phyloP scores from a whole-genome alignment of 2,797 vertebrate species.

The Trichosurus vulpecula region DNA sequence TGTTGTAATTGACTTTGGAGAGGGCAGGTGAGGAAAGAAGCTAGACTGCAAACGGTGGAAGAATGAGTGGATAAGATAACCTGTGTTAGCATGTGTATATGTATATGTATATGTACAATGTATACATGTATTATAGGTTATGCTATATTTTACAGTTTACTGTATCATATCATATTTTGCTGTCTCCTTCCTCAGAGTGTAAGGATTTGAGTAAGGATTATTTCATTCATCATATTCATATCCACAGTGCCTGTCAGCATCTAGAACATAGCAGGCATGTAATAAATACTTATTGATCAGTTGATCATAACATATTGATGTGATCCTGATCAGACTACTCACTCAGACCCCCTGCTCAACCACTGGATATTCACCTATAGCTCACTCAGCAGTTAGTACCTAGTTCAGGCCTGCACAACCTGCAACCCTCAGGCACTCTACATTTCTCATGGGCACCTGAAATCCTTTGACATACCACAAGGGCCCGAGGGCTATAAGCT shows the following conservation, averaged over 20 bases:
- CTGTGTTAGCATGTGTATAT: background rate
- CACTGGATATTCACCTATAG: background rate
- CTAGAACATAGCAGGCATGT: background rate
- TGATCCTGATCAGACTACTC: background rate
- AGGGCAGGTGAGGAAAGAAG: background rate
- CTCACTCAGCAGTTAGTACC: background rate
- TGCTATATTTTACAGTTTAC: background rate
- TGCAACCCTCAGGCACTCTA: no score
- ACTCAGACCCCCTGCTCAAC: constrained; percentile 15
- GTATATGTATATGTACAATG: background rate
- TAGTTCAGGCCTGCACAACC: no score
- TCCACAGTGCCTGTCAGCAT: background rate
- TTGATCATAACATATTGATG: constrained; percentile 50
- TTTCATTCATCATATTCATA: background rate
- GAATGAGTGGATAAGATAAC: background rate
- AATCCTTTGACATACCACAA: no score
- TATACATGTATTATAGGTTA: background rate
- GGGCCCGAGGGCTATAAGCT: no score
- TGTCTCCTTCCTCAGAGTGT: background rate
- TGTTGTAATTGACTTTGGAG: background rate
- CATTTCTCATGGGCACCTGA: no score
- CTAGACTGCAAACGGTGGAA: background rate
- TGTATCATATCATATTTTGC: background rate
- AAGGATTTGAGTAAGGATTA: background rate
- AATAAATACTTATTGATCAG: background rate